These are phyloP conservation scores for Python bivittatus DNA, from an alignment of 2,113 vertebrate species.

Conservation along the genomic window DNA sequence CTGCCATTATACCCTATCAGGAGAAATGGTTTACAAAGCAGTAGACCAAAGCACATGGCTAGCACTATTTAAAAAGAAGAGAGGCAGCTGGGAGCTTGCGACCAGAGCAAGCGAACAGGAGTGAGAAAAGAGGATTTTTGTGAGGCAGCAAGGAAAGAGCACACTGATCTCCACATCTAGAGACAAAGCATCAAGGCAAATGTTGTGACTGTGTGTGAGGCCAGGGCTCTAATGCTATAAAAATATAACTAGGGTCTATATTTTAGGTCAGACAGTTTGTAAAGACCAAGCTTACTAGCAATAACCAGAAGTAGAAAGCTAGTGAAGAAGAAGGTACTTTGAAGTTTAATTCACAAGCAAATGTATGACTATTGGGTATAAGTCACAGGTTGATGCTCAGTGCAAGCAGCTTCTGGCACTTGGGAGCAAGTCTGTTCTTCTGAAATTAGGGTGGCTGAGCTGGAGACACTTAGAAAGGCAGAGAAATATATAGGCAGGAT, in stretches of 20 bases:
- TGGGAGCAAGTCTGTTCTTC: not conserved
- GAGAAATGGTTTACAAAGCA: not conserved
- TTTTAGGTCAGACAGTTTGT: not conserved
- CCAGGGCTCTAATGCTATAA: not conserved
- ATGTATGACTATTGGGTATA: not conserved
- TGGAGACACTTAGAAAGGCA: not conserved
- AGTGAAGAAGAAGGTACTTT: not conserved
- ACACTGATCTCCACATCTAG: not conserved
- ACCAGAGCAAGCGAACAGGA: not conserved
- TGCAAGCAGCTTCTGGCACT: not conserved
- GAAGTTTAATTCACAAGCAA: not conserved
- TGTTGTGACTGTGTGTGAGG: not conserved
- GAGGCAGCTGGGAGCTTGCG: not conserved
- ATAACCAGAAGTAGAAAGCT: not conserved
- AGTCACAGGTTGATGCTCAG: not conserved
- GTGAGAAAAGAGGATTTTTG: not conserved
- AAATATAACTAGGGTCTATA: not conserved
- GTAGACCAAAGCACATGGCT: not conserved
- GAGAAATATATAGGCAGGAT: not conserved
- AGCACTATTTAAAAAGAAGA: not conserved
- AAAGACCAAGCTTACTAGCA: not conserved
- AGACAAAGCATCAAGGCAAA: not conserved
- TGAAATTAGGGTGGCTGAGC: not conserved
- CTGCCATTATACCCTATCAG: not conserved
- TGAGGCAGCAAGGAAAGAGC: not conserved